phyloP scores from a whole-genome alignment of 2,113 vertebrate species.

The Sinosuthora webbiana region DNA sequence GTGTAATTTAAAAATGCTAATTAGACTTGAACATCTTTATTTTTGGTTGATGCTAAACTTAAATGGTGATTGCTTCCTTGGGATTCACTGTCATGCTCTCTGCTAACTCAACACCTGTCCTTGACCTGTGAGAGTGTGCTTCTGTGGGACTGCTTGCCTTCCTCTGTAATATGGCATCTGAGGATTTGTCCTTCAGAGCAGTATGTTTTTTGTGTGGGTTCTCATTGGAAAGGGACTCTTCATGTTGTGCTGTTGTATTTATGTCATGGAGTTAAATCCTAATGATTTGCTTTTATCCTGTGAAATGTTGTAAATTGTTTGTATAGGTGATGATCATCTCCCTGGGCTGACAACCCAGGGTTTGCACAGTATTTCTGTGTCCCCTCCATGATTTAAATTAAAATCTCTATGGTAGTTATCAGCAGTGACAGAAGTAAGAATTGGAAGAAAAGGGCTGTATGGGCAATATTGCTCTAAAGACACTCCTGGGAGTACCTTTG shows the following conservation, averaged over 20 bases:
- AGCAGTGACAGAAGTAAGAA: not conserved
- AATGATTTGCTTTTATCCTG: not conserved
- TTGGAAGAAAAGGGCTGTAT: not conserved
- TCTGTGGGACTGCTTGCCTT: not conserved
- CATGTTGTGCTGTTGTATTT: not conserved
- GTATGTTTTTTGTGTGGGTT: not conserved
- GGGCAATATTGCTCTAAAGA: not conserved
- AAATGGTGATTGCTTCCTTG: not conserved
- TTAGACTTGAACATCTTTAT: not conserved
- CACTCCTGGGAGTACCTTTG: not conserved
- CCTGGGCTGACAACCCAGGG: not conserved
- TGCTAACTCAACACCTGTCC: not conserved
- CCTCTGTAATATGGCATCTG: not conserved
- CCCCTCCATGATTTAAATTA: fast-evolving
- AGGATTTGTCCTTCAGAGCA: not conserved
- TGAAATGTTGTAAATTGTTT: not conserved
- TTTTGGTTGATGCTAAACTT: not conserved
- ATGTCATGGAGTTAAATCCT: not conserved
- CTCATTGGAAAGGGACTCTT: not conserved
- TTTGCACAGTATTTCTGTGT: not conserved
- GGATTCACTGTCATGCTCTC: not conserved
- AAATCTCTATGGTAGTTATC: not conserved
- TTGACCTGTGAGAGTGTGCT: constrained; percentile 4
- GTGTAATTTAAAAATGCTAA: not conserved
- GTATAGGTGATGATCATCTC: not conserved